Conservation (phyloP, 1,140 invertebrate species). For the Euwallacea similis region DNA sequence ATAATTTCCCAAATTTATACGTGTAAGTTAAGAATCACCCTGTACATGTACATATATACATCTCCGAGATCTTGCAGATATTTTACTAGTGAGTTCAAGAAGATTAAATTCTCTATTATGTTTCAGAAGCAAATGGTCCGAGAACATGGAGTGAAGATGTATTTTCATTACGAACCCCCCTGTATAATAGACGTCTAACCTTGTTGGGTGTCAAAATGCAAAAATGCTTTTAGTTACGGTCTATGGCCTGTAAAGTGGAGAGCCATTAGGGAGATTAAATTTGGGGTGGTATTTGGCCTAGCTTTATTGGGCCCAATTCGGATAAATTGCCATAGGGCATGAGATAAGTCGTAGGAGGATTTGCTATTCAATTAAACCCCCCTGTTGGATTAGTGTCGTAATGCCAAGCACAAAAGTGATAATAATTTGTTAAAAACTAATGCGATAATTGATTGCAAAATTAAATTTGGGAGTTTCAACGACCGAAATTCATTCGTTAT, state of each 20-base stretch:
- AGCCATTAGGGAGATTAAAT: constrained; percentile 26
- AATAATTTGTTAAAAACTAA: no score
- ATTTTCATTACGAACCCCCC: constrained; percentile 12
- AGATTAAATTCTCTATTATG: neutral
- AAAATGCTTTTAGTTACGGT: constrained; percentile 31
- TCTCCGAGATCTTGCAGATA: no score
- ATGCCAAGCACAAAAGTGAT: no score
- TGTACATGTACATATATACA: no score
- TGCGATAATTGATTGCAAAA: no score
- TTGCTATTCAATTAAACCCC: constrained; percentile 4
- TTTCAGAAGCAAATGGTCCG: neutral
- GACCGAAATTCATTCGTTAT: no score
- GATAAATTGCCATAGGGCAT: constrained; percentile 19
- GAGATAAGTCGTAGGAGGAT: constrained; percentile 8
- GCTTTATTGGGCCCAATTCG: constrained; percentile 19
- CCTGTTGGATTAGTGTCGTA: neutral
- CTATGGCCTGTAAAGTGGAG: constrained; percentile 18
- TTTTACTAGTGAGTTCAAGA: no score
- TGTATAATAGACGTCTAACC: constrained; percentile 6
- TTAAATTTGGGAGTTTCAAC: no score
- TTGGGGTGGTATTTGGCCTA: constrained; percentile 25
- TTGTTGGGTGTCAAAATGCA: constrained; percentile 27
- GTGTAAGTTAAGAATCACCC: no score
- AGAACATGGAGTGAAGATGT: neutral
- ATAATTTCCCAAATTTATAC: no score